phyloP scores from a whole-genome alignment of 2,113 vertebrate genomes.

The Symphodus melops region DNA sequence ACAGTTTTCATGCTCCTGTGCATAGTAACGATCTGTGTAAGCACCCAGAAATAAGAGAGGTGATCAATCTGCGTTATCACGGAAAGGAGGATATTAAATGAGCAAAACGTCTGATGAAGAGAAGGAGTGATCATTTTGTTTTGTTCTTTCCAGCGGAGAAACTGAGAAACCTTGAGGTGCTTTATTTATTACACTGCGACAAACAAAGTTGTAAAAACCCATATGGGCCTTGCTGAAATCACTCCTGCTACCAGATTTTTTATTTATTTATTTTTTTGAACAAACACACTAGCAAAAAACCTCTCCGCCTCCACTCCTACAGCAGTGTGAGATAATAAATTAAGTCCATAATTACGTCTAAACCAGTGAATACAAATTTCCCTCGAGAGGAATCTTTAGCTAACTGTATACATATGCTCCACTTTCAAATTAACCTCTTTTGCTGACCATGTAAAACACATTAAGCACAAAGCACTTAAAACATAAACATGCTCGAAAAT shows the following conservation, averaged over 20 bases:
- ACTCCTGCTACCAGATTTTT: not conserved
- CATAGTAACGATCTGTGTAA: constrained; percentile 35
- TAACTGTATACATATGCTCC: constrained; percentile 34
- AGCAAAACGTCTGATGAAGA: constrained; percentile 22
- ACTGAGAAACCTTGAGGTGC: not conserved
- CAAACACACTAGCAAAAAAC: not conserved
- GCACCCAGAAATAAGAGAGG: constrained; percentile 21
- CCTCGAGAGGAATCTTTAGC: constrained; percentile 4
- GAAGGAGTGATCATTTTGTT: not conserved
- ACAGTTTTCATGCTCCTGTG: constrained; percentile 12
- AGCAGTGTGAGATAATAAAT: constrained; percentile 7
- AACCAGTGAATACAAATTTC: constrained; percentile 37
- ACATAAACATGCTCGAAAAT: not conserved
- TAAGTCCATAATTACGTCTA: constrained; percentile 2
- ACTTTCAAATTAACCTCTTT: constrained; percentile 23
- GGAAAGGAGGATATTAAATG: constrained; percentile 3
- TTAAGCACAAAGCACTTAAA: not conserved
- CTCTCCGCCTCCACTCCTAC: not conserved
- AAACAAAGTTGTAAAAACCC: constrained; percentile 23
- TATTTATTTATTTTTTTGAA: not conserved
- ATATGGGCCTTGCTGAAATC: not conserved
- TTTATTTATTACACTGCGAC: constrained; percentile 32
- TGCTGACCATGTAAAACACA: constrained; percentile 8
- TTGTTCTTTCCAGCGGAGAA: not conserved
- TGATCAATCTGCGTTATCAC: constrained; percentile 55